Evolutionary conservation across 2,888 invertebrate genomes (phyloP).

Genomic region (Leptopterna dolabrata): DNA sequence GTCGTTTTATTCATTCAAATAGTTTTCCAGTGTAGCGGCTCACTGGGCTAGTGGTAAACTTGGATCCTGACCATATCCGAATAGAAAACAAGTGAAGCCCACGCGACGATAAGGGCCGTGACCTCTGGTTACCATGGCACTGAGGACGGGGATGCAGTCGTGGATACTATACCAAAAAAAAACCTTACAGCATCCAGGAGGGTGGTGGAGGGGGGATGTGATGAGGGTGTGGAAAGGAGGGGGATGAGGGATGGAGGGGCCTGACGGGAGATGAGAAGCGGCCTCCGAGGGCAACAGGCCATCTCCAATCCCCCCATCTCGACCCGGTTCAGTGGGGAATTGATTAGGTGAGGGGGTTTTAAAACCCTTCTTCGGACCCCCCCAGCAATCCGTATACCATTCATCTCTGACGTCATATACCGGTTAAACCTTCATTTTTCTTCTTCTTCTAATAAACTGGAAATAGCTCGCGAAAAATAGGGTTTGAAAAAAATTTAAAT

Average conservation of each 20-base stretch:
- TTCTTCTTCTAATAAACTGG: too few species aligned
- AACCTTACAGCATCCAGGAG: neutral
- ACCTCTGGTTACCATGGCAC: neutral
- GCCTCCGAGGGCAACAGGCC: neutral
- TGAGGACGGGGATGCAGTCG: neutral
- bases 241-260: neutral
- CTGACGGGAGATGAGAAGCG: neutral
- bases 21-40: too few species aligned
- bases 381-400: too few species aligned
- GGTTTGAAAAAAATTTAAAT: too few species aligned
- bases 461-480: too few species aligned
- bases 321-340: neutral
- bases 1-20: too few species aligned
- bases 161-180: neutral
- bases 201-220: too few species aligned
- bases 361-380: neutral
- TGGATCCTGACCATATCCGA: too few species aligned
- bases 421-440: neutral
- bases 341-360: neutral
- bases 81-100: neutral
- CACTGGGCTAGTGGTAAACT: too few species aligned
- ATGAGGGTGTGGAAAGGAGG: neutral
- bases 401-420: neutral
- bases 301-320: neutral
- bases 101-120: neutral